Evolutionary conservation across 2,113 vertebrate genomes (phyloP), one percentile per base, ranked within the genome.

Genomic region (Penelope pileata): DNA sequence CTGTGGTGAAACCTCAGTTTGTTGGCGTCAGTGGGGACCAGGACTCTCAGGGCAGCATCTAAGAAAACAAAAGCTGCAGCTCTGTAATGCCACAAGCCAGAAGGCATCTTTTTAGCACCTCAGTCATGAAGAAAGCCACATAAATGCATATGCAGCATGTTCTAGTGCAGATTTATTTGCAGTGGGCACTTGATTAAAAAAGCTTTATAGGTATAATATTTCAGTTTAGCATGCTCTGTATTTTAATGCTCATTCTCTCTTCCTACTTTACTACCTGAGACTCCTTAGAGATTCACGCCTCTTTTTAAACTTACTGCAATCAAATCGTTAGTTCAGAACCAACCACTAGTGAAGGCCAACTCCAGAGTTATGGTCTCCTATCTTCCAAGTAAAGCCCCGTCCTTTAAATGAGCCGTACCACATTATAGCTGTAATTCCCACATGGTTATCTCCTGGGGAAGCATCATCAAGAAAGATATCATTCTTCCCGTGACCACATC

Each of bases 261-360:
- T 83, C 29, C 16, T 70, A 38, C 11, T 45, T 12, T 78, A 26
- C 38, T 70, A 30, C 14, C 14, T 78, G 64, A 47, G 29, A 56
- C 16, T 8, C 8, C 8, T 58, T 56, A 53, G 48, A 83, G 43
- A 58, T 38, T 0, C 67, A 63, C 2, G 19, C 4, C 2, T 18
- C 29, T 62, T 80, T 85, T 68, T 2, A 27, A 91, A 66, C 17
- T 64, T 85, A 11, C 7, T 85, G 15, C 32, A 56, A 19, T 7
- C 12, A 50, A 58, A 62, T 83, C 5, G 9, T 64, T 62, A 34
- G 22, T 81, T 88, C 80, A 63, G 36, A 62, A 50, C n/a, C 64
- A 75, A 1, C 29, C 34, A 40, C 18, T 19, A 59, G n/a, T 54
- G 22, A 54, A 18, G 15, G 80, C 18, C 30, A 69, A 58, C 47